Base-by-base conservation (phyloP, 2,797 vertebrate species). In the Eleutherodactylus coqui region DNA sequence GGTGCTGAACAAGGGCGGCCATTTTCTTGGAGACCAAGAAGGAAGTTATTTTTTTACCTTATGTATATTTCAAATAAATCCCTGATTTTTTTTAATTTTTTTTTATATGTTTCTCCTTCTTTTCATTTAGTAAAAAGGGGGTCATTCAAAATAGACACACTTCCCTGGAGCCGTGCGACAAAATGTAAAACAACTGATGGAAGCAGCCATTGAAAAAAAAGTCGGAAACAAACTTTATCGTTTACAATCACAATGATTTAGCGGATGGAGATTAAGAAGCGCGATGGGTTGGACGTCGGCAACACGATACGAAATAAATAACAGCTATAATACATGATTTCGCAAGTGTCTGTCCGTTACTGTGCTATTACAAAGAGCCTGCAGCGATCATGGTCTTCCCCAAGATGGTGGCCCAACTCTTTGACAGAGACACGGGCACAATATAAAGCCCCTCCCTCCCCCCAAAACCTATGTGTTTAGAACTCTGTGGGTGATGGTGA, bases 401-500 rank as follows among this genome's bases (percentile, higher is more conserved):
- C 49, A 72, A 73, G 80, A 72, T 29, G 67, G 80, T 21, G 27
- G 64, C 64, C 49, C 34, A 11, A 47, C 75, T 81, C 41, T 21
- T 64, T 62, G 43, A 45, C 9, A 60, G 32, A 67, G 79, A 79
- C 53, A 64, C 19, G 41, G 36, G 27, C 34, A 21, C n/a, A 32
- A 41, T 45, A 21, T n/a, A 45, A 55, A 38, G 32, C 45, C 43
- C 79, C 75, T 29, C 29, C 75, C 32, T 51, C 36, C 53, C 53
- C 53, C 34, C 58, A 36, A 29, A 51, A 36, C 55, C 41, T 29
- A 21, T 38, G 80, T 82, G 80, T 82, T 82, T 82, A 82, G 34
- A 82, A 82, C 80, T 82, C 80, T 82, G 80, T 82, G 80, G 80
- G 49, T 82, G 67, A 82, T 82, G 45, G 77, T 75, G 84, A 73